A percentile compares a stretch with the other conserved stretches of the same genome.
Evolutionary conservation across 2,113 vertebrate genomes (phyloP).

Genomic region (Deroptyus accipitrinus): DNA sequence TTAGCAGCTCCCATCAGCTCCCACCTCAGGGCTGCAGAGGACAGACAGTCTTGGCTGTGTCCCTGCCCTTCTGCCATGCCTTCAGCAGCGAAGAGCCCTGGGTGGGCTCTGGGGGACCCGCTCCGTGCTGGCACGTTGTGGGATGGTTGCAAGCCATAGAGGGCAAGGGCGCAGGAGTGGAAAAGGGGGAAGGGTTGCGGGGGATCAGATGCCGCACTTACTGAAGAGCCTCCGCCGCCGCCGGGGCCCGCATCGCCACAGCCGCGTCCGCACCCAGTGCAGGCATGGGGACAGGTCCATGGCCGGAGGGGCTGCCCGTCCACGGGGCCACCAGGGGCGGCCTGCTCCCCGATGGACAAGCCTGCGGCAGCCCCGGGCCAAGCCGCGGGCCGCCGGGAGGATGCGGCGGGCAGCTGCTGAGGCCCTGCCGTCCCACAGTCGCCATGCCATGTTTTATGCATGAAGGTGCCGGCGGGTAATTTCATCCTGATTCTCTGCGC

Average conservation of each 20-base stretch:
- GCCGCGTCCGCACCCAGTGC: slow-evolving; percentile 82
- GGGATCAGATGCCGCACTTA: slow-evolving; percentile 73
- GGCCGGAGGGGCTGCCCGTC: not conserved
- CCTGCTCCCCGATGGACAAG: not conserved
- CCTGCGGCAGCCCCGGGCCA: not conserved
- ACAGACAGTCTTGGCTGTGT: accelerated
- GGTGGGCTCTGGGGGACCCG: accelerated
- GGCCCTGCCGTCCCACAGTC: slow-evolving; percentile 54
- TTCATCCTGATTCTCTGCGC: slow-evolving; percentile 56
- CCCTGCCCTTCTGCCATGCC: accelerated
- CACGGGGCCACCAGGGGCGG: not conserved
- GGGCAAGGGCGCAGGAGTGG: accelerated
- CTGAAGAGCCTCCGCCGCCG: slow-evolving; percentile 81
- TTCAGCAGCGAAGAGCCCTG: not conserved
- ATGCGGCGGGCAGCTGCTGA: not conserved
- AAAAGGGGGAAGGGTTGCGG: not conserved
- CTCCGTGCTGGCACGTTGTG: accelerated
- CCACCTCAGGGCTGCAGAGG: not conserved
- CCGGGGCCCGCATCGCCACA: slow-evolving; percentile 78
- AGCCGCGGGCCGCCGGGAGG: not conserved
- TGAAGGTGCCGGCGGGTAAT: slow-evolving; percentile 79
- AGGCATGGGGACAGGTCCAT: slow-evolving; percentile 88
- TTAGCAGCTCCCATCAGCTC: not conserved
- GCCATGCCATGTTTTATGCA: slow-evolving; percentile 89
- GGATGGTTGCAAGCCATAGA: accelerated